phyloP scores from a whole-genome alignment of 2,888 invertebrate species.

The Tenthredo scrophulariae region DNA sequence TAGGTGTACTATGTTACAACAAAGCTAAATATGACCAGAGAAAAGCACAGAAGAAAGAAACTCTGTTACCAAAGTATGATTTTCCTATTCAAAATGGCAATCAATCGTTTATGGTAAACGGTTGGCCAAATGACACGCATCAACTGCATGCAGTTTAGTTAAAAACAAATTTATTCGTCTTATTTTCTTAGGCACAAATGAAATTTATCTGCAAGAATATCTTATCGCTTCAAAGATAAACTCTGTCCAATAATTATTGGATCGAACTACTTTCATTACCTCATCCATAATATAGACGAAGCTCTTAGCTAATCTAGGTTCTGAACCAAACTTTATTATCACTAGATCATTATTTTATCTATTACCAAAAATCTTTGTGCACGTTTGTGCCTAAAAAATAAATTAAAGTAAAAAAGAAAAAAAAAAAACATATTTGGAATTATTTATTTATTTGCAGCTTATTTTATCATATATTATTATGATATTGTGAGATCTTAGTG shows the following conservation, averaged over 20 bases:
- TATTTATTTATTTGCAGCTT: slow-evolving; percentile 22
- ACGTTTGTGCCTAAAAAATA: slow-evolving; percentile 30
- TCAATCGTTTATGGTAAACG: slow-evolving; percentile 68
- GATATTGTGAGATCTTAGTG: slow-evolving; percentile 18
- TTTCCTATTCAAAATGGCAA: slow-evolving; percentile 63
- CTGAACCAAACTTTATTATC: background rate
- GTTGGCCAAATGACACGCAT: slow-evolving; percentile 66
- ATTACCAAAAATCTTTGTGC: background rate
- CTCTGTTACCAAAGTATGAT: slow-evolving; percentile 79
- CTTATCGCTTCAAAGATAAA: background rate
- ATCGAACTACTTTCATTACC: background rate
- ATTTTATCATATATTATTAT: background rate
- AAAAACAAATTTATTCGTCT: slow-evolving; percentile 33
- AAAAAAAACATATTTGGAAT: background rate
- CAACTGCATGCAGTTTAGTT: slow-evolving; percentile 70
- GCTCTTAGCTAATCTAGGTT: slow-evolving; percentile 17
- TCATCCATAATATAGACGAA: slow-evolving; percentile 8
- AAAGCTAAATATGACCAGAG: slow-evolving; percentile 88
- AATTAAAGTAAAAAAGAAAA: background rate
- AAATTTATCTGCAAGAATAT: background rate
- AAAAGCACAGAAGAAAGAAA: slow-evolving; percentile 78
- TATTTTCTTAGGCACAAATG: slow-evolving; percentile 23
- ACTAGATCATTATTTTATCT: slow-evolving; percentile 7
- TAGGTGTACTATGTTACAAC: slow-evolving; percentile 95
- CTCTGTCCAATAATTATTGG: background rate